Percentiles rank a stretch among this genome's conserved stretches.
Conservation (phyloP, 2,888 invertebrate genomes). For the Portevinia maculata region DNA sequence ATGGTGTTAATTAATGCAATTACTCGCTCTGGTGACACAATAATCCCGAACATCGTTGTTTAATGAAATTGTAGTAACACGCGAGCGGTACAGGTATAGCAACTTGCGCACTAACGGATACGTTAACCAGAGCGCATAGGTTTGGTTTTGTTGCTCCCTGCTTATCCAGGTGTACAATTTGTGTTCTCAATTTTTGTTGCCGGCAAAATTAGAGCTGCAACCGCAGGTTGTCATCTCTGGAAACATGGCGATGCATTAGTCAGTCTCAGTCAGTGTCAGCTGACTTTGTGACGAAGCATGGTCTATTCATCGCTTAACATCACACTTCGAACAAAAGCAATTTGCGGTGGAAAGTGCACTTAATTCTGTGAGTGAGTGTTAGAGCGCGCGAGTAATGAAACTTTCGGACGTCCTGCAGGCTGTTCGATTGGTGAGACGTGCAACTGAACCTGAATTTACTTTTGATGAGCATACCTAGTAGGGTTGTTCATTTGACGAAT, state of each 20-base stretch:
- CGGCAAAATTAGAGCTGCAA: slow-evolving; percentile 41
- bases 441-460: not conserved
- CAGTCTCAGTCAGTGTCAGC: slow-evolving; percentile 63
- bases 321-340: slow-evolving; percentile 39
- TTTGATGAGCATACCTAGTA: not conserved
- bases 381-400: slow-evolving; percentile 43
- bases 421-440: slow-evolving; percentile 50
- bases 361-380: slow-evolving; percentile 1
- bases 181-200: slow-evolving; percentile 58
- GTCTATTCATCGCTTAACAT: slow-evolving; percentile 47
- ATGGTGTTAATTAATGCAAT: slow-evolving; percentile 71
- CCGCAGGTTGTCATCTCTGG: slow-evolving; percentile 58
- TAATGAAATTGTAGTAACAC: slow-evolving; percentile 50
- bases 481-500: slow-evolving; percentile 21
- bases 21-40: slow-evolving; percentile 70
- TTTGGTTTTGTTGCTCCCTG: slow-evolving; percentile 33
- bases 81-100: not conserved
- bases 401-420: slow-evolving; percentile 60
- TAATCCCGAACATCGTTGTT: slow-evolving; percentile 65
- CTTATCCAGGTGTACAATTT: slow-evolving; percentile 66
- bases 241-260: slow-evolving; percentile 52
- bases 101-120: not conserved
- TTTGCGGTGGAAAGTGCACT: slow-evolving; percentile 40
- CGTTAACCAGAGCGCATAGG: not conserved
- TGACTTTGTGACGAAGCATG: slow-evolving; percentile 22